phyloP scores from a whole-genome alignment of 1,140 invertebrate genomes.

The Helicoverpa zea region DNA sequence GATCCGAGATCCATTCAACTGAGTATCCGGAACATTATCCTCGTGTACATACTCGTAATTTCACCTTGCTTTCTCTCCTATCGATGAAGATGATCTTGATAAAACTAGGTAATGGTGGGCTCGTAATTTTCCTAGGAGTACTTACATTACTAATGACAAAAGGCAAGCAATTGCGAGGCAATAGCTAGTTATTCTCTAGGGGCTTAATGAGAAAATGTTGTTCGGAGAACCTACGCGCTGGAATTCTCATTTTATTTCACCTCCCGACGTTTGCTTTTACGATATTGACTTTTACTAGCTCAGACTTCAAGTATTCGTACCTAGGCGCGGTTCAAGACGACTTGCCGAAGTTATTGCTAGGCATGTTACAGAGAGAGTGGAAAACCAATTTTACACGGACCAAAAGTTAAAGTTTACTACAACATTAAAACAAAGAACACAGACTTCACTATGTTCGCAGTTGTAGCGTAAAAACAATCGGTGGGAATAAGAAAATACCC shows the following conservation, averaged over 20 bases:
- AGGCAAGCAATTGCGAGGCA: conserved; percentile 32
- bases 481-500: background rate
- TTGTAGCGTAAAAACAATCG: too few species aligned
- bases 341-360: background rate
- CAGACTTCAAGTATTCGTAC: background rate
- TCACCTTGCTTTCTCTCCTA: conserved; percentile 43
- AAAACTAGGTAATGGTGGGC: conserved; percentile 20
- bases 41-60: conserved; percentile 22
- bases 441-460: too few species aligned
- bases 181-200: conserved; percentile 21
- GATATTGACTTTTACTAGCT: conserved; percentile 9
- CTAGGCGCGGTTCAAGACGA: background rate
- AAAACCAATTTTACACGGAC: background rate
- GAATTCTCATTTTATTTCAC: conserved; percentile 37
- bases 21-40: conserved; percentile 39
- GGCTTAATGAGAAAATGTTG: conserved; percentile 33
- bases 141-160: conserved; percentile 45
- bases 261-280: conserved; percentile 24
- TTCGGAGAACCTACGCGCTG: background rate
- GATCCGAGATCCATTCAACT: conserved; percentile 34
- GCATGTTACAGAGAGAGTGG: background rate
- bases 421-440: background rate
- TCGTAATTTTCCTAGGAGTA: conserved; percentile 35
- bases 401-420: background rate
- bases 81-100: conserved; percentile 44